Base-by-base conservation (phyloP, 2,888 invertebrate genomes). In the Halocaridina rubra region DNA sequence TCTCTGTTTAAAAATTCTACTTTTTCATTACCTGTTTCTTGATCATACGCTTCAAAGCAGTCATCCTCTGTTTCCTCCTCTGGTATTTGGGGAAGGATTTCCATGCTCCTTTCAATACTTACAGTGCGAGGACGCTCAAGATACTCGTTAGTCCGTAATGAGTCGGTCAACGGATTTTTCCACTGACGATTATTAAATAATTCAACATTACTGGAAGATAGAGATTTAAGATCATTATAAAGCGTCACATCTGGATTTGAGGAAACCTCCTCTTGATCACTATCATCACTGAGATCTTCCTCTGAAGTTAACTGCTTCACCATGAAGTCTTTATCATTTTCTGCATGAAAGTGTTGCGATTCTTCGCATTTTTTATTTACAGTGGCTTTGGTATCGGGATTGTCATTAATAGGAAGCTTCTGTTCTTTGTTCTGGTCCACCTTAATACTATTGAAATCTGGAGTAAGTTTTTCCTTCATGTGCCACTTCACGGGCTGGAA, bases 401-500 rank as follows among this genome's bases (percentile, higher is more conserved):
- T 79, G 33, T 77, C 46, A 79, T 24, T 71, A 24, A 27, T 79
- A 5, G n/a, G n/a, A 19, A 69, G 79, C 46, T 30, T 22, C n/a
- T 74, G 72, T 3, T 27, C 46, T 24, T 67, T 67, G 67, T 72
- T 80, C 10, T 80, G 57, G 13, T 72, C 32, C 16, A 57, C 10
- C 1, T 22, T 69, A 4, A 69, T 1, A 13, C 71, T 24, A 33
- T 79, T 53, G n/a, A 79, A 53, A 16, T 24, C 29, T 24, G 53
- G 53, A 10, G 53, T 22, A 46, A 46, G 30, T 53, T 79, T 79
- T 7, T 46, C 72, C 61, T 53, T 61, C 46, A 84, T 46, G 24
- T 84, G 82, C 82, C 82, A 84, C 39, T 69, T 53, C 19, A 84
- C 72, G 2, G 82, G 82, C 3, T 84, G 82, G 39, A 46, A 72